A percentile compares a stretch with the other conserved stretches of the same genome.
phyloP scores from a whole-genome alignment of 2,113 vertebrate species.

The Edolisoma coerulescens region DNA sequence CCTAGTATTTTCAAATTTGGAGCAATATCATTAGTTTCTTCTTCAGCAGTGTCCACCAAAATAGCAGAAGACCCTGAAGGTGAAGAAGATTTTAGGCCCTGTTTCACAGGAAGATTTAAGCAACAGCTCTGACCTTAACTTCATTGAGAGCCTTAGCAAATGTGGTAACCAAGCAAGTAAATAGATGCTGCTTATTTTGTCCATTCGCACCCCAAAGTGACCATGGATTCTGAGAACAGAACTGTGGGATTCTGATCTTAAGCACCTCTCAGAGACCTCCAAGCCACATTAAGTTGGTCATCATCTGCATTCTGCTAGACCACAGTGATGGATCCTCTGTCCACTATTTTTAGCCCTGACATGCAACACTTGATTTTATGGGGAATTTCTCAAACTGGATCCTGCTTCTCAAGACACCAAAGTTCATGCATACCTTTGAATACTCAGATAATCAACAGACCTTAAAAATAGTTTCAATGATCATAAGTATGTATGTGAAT shows the following conservation, averaged over 20 bases:
- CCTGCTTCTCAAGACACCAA: background rate
- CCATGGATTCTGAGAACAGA: background rate
- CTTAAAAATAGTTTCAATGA: background rate
- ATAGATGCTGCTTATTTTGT: background rate
- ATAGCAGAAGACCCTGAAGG: background rate
- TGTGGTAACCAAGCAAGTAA: background rate
- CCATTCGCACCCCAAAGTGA: background rate
- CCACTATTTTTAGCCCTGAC: background rate
- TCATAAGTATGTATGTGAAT: background rate
- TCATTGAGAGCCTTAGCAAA: background rate
- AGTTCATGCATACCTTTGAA: background rate
- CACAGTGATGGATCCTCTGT: background rate
- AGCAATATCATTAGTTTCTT: background rate
- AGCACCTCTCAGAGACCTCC: background rate
- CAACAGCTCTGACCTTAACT: background rate
- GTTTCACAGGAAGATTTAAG: background rate
- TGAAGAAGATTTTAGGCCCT: background rate
- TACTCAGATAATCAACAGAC: background rate
- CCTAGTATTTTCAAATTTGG: background rate
- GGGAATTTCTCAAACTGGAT: background rate
- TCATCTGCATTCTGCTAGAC: background rate
- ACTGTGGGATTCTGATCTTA: background rate
- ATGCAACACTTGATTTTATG: background rate
- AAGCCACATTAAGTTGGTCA: background rate
- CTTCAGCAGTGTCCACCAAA: background rate